Evolutionary conservation across 2,888 invertebrate genomes (phyloP).

Genomic region (Bombyx huttoni): DNA sequence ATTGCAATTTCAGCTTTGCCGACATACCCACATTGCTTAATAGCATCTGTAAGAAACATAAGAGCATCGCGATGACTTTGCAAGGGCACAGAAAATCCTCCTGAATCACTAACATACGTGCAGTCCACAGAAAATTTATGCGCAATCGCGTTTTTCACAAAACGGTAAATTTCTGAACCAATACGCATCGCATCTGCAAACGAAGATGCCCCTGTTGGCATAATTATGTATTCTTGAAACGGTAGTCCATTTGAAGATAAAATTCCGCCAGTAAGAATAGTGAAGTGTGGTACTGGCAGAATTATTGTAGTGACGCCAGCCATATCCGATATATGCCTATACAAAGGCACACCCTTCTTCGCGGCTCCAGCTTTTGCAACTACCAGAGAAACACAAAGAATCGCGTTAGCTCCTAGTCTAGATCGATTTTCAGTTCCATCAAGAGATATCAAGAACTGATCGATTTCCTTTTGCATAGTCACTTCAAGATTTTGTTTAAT

Average conservation of each 20-base stretch:
- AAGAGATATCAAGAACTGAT: conserved; percentile 86
- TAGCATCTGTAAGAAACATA: conserved; percentile 85
- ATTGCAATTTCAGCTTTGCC: conserved; percentile 94
- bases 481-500: conserved; percentile 87
- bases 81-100: conserved; percentile 98
- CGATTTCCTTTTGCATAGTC: conserved; percentile 90
- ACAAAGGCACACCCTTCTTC: conserved; percentile 88
- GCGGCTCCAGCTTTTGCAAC: conserved; percentile 98
- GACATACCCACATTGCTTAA: conserved; percentile 92
- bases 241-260: conserved; percentile 97
- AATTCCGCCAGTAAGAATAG: conserved; percentile 96
- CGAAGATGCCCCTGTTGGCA: conserved; percentile 90
- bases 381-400: conserved; percentile 95
- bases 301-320: conserved; percentile 91
- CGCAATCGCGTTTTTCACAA: conserved; percentile 91
- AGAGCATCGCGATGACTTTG: conserved; percentile 94
- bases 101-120: conserved; percentile 95
- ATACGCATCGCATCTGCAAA: conserved; percentile 98
- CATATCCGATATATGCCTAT: conserved; percentile 95
- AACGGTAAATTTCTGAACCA: conserved; percentile 95
- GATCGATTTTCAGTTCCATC: conserved; percentile 98
- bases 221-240: conserved; percentile 95
- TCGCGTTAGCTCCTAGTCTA: conserved; percentile 95
- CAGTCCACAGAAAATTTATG: conserved; percentile 91
- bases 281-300: conserved; percentile 97